phyloP scores from a whole-genome alignment of 2,797 vertebrate species.

The Ptychobarbus kaznakovi region DNA sequence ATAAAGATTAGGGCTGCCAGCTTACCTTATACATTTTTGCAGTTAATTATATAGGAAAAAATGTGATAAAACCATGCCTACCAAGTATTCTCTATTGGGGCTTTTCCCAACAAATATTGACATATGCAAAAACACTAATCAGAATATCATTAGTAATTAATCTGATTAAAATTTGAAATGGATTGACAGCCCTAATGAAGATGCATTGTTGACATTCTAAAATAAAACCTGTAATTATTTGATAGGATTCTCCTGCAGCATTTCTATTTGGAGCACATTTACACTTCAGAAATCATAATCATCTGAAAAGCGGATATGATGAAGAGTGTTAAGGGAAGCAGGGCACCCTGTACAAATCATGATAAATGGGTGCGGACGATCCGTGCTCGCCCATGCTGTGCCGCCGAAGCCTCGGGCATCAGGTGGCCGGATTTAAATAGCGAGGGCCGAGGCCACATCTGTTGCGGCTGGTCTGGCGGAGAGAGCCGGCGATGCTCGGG shows the following conservation, averaged over 20 bases:
- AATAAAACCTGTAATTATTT: background rate
- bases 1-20: background rate
- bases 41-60: background rate
- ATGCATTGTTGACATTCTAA: background rate
- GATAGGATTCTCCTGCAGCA: constrained; percentile 9
- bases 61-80: background rate
- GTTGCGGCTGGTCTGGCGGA: constrained; percentile 37
- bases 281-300: constrained; percentile 32
- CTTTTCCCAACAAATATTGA: constrained; percentile 12
- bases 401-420: constrained; percentile 28
- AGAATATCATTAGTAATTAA: background rate
- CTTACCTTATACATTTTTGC: background rate
- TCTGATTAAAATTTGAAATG: background rate
- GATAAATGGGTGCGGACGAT: constrained; percentile 43
- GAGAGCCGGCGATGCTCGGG: constrained; percentile 23
- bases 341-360: constrained; percentile 43
- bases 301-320: constrained; percentile 11
- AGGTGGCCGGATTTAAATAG: constrained; percentile 50
- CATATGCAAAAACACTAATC: background rate
- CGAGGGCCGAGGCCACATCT: constrained; percentile 50
- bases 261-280: background rate
- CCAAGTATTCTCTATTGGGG: background rate
- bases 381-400: constrained; percentile 46
- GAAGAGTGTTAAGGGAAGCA: constrained; percentile 13
- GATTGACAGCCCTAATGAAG: background rate